These are phyloP conservation scores for Agrochola lychnidis DNA, from an alignment of 2,888 invertebrate genomes.

Conservation along the genomic window DNA sequence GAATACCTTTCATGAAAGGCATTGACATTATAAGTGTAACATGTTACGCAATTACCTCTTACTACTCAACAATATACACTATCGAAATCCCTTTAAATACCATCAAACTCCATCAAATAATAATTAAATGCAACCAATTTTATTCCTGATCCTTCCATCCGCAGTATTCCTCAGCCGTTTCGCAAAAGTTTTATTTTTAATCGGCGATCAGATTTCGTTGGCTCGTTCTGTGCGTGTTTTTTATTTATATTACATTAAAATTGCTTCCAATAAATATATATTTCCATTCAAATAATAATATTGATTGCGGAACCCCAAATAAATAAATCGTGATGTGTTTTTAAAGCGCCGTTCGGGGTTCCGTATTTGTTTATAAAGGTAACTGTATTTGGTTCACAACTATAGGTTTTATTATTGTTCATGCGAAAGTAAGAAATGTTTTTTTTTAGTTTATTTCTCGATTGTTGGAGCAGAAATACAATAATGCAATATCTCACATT, in stretches of 20 bases:
- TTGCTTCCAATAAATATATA: constrained; percentile 74
- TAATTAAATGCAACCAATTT: background rate
- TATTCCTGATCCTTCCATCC: background rate
- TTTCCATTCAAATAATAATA: constrained; percentile 69
- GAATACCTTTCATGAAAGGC: too few species aligned
- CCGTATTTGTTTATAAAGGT: constrained; percentile 38
- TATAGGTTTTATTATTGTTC: background rate
- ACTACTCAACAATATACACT: background rate
- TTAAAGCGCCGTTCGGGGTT: constrained; percentile 20
- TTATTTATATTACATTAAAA: constrained; percentile 78
- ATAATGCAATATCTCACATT: background rate
- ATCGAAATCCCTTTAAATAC: background rate
- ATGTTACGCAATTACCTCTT: too few species aligned
- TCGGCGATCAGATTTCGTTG: constrained; percentile 77
- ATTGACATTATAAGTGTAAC: too few species aligned
- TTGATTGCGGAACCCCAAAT: constrained; percentile 56
- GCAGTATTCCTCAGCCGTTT: constrained; percentile 53
- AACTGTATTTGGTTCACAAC: constrained; percentile 17
- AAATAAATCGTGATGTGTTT: constrained; percentile 45
- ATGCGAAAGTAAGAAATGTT: background rate
- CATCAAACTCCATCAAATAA: background rate
- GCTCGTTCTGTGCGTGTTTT: constrained; percentile 68
- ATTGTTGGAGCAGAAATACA: background rate
- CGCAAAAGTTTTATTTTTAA: constrained; percentile 70
- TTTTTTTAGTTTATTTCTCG: background rate